phyloP scores from a whole-genome alignment of 2,797 vertebrate genomes.

The Paedocypris micromegethes region DNA sequence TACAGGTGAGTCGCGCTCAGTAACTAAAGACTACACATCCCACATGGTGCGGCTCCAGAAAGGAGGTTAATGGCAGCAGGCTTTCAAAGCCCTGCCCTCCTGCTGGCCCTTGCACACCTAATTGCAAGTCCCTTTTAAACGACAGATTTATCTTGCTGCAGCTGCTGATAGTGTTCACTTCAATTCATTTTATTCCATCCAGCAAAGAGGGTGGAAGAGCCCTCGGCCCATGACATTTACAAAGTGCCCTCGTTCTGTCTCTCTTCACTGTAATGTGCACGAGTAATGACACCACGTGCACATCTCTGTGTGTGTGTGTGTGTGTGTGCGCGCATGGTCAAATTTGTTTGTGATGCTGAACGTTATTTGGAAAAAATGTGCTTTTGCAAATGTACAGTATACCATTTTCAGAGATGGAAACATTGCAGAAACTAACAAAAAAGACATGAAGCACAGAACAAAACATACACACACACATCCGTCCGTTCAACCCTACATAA shows the following conservation, averaged over 20 bases:
- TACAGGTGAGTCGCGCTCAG: not conserved
- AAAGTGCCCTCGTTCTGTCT: conserved; percentile 56
- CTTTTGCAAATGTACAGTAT: not conserved
- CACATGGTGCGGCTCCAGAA: conserved; percentile 30
- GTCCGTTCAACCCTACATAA: conserved; percentile 25
- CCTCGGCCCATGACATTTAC: conserved; percentile 52
- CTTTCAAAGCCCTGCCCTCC: conserved; percentile 47
- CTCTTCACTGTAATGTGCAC: conserved; percentile 46
- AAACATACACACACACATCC: conserved; percentile 9
- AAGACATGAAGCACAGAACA: conserved; percentile 3
- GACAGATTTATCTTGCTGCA: conserved; percentile 57
- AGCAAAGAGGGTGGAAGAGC: conserved; percentile 37
- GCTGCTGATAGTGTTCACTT: conserved; percentile 52
- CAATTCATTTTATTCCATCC: conserved; percentile 53
- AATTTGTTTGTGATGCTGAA: conserved; percentile 27
- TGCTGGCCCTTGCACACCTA: conserved; percentile 43
- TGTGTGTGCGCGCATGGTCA: conserved; percentile 11
- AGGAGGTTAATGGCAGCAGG: conserved; percentile 43
- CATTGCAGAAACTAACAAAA: conserved; percentile 5
- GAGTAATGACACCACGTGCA: conserved; percentile 46
- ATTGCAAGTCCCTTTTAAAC: conserved; percentile 55
- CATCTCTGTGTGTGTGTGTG: conserved; percentile 14
- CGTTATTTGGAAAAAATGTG: not conserved
- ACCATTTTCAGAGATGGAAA: conserved; percentile 8
- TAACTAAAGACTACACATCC: conserved; percentile 39